Evolutionary conservation across 1,140 invertebrate species (phyloP).

Genomic region (Penaeus vannamei): DNA sequence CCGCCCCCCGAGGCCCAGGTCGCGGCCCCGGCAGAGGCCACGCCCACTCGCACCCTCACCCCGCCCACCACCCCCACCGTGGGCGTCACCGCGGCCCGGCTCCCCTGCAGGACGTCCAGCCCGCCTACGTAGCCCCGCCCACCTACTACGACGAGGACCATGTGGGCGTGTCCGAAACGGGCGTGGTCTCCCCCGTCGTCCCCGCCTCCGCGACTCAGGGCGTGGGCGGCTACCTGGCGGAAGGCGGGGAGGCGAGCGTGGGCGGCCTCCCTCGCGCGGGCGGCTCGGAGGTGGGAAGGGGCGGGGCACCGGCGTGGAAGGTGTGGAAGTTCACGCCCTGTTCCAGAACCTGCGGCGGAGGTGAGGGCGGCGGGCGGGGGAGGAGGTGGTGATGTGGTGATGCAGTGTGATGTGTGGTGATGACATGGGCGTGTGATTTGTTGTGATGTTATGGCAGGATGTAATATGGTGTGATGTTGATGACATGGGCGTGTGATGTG

Average conservation of each 20-base stretch:
- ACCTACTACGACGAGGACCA: not conserved
- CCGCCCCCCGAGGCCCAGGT: not conserved
- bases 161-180: not conserved
- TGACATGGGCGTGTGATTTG: too few species aligned
- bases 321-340: constrained; percentile 65
- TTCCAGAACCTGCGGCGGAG: constrained; percentile 60
- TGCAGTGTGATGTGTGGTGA: too few species aligned
- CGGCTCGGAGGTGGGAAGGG: not conserved
- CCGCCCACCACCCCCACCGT: not conserved
- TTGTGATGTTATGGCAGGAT: too few species aligned
- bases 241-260: not conserved
- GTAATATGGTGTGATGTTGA: too few species aligned
- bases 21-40: not conserved
- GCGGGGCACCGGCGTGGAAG: constrained; percentile 46
- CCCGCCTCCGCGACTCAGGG: constrained; percentile 28
- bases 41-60: not conserved
- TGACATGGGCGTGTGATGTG: too few species aligned
- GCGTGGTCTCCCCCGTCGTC: not conserved
- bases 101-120: constrained; percentile 26
- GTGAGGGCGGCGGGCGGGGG: not conserved
- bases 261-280: not conserved
- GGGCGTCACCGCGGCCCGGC: not conserved
- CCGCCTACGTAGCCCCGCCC: constrained; percentile 39
- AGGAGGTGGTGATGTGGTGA: too few species aligned
- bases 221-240: not conserved